phyloP scores from a whole-genome alignment of 2,888 invertebrate genomes.

The Tachina grossa region DNA sequence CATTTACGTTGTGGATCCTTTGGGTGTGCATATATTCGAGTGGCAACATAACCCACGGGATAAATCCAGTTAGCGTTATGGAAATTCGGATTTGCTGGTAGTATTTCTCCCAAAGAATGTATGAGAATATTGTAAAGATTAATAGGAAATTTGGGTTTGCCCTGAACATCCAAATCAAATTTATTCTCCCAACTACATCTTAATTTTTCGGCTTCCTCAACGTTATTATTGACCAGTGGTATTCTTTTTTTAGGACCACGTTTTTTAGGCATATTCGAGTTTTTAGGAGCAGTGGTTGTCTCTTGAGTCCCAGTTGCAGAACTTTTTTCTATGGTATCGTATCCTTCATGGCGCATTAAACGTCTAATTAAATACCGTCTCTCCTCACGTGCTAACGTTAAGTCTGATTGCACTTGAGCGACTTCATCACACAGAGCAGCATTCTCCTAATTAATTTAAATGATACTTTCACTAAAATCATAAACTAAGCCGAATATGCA shows the following conservation, averaged over 20 bases:
- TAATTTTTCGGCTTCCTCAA: conserved; percentile 53
- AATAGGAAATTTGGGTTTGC: conserved; percentile 89
- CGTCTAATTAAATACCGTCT: conserved; percentile 91
- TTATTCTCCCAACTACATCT: conserved; percentile 64
- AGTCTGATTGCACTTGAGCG: conserved; percentile 91
- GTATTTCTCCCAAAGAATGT: conserved; percentile 90
- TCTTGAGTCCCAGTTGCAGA: conserved; percentile 1
- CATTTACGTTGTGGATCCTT: conserved; percentile 88
- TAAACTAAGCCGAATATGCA: too few species aligned
- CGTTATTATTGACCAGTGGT: conserved; percentile 48
- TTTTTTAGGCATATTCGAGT: conserved; percentile 73
- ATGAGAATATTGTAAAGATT: conserved; percentile 86
- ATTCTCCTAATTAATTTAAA: conserved; percentile 88
- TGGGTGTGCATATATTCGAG: conserved; percentile 89
- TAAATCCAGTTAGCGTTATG: conserved; percentile 89
- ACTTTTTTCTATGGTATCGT: conserved; percentile 70
- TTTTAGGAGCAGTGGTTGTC: conserved; percentile 29
- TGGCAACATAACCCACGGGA: conserved; percentile 90
- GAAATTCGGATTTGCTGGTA: conserved; percentile 87
- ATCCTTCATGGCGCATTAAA: conserved; percentile 87
- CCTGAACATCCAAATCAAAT: conserved; percentile 83
- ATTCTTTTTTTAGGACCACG: conserved; percentile 77
- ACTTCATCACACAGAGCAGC: conserved; percentile 95
- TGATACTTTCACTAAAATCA: not conserved
- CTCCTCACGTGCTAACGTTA: conserved; percentile 91